phyloP scores from a whole-genome alignment of 2,888 invertebrate genomes.

The Caradrina kadenii region DNA sequence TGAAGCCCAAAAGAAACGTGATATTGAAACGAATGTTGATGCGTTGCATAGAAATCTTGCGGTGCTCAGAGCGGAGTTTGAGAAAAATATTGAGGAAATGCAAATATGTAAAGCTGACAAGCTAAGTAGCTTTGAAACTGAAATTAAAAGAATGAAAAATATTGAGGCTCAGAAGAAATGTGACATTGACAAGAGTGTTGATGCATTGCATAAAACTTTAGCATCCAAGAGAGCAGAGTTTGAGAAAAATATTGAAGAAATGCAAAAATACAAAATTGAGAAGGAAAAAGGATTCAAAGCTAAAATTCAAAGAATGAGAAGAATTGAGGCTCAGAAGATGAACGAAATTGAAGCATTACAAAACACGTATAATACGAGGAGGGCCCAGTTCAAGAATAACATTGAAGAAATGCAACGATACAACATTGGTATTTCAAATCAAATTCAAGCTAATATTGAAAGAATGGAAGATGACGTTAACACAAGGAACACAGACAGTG shows the following conservation, averaged over 20 bases:
- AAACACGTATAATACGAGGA: no score
- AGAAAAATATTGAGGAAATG: conserved; percentile 1
- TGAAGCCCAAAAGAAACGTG: conserved; percentile 4
- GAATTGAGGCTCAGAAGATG: no score
- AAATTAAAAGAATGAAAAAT: conserved; percentile 9
- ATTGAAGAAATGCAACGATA: no score
- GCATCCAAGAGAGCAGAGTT: conserved; percentile 8
- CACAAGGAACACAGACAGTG: neutral
- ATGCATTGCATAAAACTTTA: neutral
- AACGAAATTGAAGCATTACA: no score
- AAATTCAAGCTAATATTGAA: no score
- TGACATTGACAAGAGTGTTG: neutral
- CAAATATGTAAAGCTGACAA: conserved; percentile 1
- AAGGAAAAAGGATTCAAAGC: neutral
- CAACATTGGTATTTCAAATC: no score
- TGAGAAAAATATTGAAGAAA: conserved; percentile 1
- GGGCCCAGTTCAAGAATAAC: no score
- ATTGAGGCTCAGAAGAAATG: conserved; percentile 1
- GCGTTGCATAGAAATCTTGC: neutral
- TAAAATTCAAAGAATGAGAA: neutral
- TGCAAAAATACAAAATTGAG: conserved; percentile 2
- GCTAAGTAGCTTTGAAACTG: neutral
- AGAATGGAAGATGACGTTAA: neutral
- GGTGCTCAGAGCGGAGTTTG: conserved; percentile 7
- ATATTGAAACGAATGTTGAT: neutral